These are phyloP conservation scores for Stegodyphus dumicola DNA, from an alignment of 1,140 invertebrate genomes.

Conservation along the genomic window DNA sequence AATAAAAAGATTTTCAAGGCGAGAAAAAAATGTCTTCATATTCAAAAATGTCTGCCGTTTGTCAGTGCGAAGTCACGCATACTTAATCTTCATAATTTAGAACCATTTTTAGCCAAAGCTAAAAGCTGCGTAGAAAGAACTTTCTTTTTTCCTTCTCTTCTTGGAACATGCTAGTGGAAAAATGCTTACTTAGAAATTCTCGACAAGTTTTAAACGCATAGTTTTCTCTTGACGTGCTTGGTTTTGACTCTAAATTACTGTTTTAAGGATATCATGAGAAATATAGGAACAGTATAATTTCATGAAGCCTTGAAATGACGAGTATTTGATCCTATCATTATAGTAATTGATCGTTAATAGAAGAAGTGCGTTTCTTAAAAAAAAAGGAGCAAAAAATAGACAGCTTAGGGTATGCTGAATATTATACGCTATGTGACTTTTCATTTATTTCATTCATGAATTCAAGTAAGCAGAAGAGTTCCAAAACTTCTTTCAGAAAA, in stretches of 20 bases:
- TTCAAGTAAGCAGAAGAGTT: too few species aligned
- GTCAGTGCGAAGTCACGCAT: constrained; percentile 39
- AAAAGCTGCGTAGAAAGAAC: neutral
- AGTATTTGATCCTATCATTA: constrained; percentile 19
- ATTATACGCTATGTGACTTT: too few species aligned
- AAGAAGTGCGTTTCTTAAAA: too few species aligned
- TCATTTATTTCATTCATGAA: too few species aligned
- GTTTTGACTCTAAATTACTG: constrained; percentile 2
- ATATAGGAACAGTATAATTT: constrained; percentile 19
- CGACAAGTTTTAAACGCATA: neutral
- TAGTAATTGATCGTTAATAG: constrained; percentile 32
- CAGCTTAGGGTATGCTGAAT: too few species aligned
- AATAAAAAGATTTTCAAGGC: too few species aligned
- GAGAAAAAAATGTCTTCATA: too few species aligned
- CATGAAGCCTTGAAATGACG: constrained; percentile 10
- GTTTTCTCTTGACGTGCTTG: constrained; percentile 5
- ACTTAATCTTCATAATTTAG: constrained; percentile 35
- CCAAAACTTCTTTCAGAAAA: too few species aligned
- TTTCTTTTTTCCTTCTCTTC: neutral
- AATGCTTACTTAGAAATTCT: neutral
- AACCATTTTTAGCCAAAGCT: constrained; percentile 1
- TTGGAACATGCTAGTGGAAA: neutral
- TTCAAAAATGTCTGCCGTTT: constrained; percentile 11
- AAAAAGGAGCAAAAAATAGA: too few species aligned
- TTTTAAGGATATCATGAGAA: neutral